Evolutionary conservation across 2,888 invertebrate species (phyloP).

Genomic region (Smittia aterrima): DNA sequence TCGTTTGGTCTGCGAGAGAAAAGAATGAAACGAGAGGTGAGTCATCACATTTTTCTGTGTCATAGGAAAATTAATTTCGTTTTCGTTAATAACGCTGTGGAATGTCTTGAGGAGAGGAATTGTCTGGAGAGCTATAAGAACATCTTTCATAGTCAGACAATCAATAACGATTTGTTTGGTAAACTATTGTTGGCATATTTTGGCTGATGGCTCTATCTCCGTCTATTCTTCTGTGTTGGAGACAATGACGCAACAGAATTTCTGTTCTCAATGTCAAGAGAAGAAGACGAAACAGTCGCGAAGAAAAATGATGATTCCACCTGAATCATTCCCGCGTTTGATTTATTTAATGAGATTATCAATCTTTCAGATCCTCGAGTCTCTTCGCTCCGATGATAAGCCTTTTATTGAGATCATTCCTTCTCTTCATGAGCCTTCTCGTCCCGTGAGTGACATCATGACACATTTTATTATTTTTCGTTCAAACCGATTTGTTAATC

Average conservation of each 20-base stretch:
- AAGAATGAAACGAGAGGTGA: not conserved
- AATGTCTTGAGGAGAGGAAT: not conserved
- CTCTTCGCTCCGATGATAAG: not conserved
- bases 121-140: not conserved
- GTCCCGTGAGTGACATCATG: conserved; percentile 20
- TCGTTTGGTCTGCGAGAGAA: not conserved
- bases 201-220: not conserved
- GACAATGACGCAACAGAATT: conserved; percentile 9
- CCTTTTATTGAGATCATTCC: not conserved
- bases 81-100: not conserved
- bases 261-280: not conserved
- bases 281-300: not conserved
- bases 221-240: not conserved
- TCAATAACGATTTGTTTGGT: not conserved
- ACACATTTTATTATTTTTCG: conserved; percentile 32
- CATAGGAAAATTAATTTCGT: not conserved
- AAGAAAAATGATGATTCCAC: not conserved
- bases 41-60: conserved; percentile 28
- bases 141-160: not conserved
- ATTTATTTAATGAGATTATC: conserved; percentile 32
- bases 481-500: conserved; percentile 36
- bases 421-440: not conserved
- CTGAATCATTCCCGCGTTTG: not conserved
- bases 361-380: conserved; percentile 13
- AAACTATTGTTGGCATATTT: not conserved